Evolutionary conservation across 2,113 vertebrate genomes (phyloP), one percentile per base, ranked within the genome.

Genomic region (Deroptyus accipitrinus): DNA sequence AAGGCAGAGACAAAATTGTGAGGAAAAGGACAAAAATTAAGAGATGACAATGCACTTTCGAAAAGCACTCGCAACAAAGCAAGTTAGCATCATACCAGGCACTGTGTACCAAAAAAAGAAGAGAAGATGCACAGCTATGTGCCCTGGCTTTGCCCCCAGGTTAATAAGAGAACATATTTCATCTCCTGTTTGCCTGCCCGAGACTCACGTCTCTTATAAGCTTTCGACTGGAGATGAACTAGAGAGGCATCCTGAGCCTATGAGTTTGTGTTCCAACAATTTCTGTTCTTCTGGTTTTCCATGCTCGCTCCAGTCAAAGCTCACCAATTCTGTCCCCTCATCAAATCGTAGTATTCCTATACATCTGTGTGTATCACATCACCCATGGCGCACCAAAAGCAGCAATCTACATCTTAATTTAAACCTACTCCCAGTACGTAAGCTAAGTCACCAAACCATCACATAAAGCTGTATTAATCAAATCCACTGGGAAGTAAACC

Each of bases 401-500:
- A n/a, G 52, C 15, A 37, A 35, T 41, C 13, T 55, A 35, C 3
- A 35, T 24, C 27, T 59, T 37, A 15, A 52, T 48, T 69, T 66
- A 66, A 57, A 35, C n/a, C 15, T 12, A 55, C 10, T 30, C 46
- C 76, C 37, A 80, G 42, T 5, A 41, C 2, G 18, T 51, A 33
- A 46, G 63, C 30, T 3, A 52, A 77, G 5, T 18, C 80, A 81
- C 49, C 24, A 77, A 81, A 35, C 11, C 23, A 48, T 10, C 9
- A 18, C 16, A n/a, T 19, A 39, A 59, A 88, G 54, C 12, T 66
- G 17, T 23, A 41, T 7, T 18, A 44, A 15, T 24, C 31, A 54
- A 4, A 15, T 37, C 7, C 9, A 8, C 4, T 1, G 0, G 35
- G 37, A 80, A 28, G 17, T 6, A 62, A 66, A 55, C 7, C 44